Base-by-base conservation (phyloP, 2,888 invertebrate species). In the Aspidiotus destructor region DNA sequence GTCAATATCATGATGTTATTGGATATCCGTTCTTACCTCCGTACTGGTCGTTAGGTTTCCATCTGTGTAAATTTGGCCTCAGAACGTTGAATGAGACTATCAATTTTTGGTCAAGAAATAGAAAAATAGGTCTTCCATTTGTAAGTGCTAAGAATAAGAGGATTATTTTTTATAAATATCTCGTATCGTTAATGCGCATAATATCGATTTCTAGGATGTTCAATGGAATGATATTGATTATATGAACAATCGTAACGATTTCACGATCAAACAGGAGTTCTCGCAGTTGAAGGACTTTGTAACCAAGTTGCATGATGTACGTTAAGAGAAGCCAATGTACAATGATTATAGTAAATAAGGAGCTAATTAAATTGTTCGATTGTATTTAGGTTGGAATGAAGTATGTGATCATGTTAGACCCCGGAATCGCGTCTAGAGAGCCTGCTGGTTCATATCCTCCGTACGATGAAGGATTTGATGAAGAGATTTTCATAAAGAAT, bases 221-320 rank as follows among this genome's bases (percentile, higher is more conserved):
- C 88, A 89, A 75, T 91, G 89, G 88, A 89, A 88, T 74, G 92
- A 92, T 76, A 82, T 92, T 71, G 91, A 92, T 77, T 90, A 89
- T 75, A 92, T 92, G 91, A 80, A 84, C 40, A 80, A 84, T 62
- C 82, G 82, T 70, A 88, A 89, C 76, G 89, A 89, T 76, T 92
- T 92, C 75, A 90, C 90, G 0, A 85, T 85, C 74, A 88, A 71
- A 57, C 70, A 72, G 41, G 82, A 81, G 44, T 90, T 81, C 76
- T 80, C 79, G 58, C 85, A 82, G 5, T 77, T 90, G 52, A 85
- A 87, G 0, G 77, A 81, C n/a, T 89, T 88, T 73, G 83, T 90
- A 0, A 76, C 85, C 9, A 81, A 85, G 62, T 71, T 90, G 52
- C 89, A 90, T 73, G 73, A 75, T 71, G 80, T 80, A 74, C 73